These are phyloP conservation scores for Heliconius cydno DNA, from an alignment of 2,888 invertebrate species.

Conservation along the genomic window DNA sequence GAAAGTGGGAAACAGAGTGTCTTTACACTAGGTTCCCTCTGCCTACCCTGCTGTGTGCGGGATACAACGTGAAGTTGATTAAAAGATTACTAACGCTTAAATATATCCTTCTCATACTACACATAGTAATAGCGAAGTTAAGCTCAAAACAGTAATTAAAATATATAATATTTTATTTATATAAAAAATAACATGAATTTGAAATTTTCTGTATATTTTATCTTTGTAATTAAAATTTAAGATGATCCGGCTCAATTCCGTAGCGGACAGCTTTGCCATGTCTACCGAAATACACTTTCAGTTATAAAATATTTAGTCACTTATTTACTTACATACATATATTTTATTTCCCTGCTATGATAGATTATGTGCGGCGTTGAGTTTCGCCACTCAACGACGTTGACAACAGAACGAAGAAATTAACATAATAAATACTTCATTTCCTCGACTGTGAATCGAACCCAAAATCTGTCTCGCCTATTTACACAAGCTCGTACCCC, in stretches of 20 bases:
- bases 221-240: constrained; percentile 10
- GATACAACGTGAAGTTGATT: too few relatives aligned
- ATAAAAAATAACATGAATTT: background rate
- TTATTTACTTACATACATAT: background rate
- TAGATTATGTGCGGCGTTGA: background rate
- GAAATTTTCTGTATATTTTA: background rate
- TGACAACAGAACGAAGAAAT: too few relatives aligned
- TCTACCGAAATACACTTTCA: background rate
- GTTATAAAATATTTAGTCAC: background rate
- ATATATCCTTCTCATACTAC: background rate
- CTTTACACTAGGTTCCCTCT: too few relatives aligned
- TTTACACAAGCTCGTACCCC: too few relatives aligned
- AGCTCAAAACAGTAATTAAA: constrained; percentile 5
- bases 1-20: too few relatives aligned
- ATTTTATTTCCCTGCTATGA: background rate
- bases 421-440: too few relatives aligned
- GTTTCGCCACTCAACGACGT: background rate
- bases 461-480: too few relatives aligned
- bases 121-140: background rate
- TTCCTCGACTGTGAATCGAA: too few relatives aligned
- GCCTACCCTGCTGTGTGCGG: too few relatives aligned
- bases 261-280: constrained; percentile 2
- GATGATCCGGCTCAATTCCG: constrained; percentile 20
- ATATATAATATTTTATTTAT: background rate
- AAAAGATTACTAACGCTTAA: background rate